phyloP scores from a whole-genome alignment of 2,888 invertebrate species.

The Ichneumon xanthorius region DNA sequence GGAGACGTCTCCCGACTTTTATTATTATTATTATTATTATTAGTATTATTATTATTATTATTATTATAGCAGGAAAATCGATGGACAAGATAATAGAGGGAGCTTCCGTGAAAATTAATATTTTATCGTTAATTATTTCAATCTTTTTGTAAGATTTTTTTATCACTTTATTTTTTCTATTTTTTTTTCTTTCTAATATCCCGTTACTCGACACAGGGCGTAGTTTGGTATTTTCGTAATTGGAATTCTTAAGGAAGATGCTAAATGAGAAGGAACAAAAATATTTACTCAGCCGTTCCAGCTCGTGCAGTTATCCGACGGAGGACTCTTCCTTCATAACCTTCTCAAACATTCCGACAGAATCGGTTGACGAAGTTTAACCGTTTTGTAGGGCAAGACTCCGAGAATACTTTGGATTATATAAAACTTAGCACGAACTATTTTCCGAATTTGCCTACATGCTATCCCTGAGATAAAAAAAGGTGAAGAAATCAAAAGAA shows the following conservation, averaged over 20 bases:
- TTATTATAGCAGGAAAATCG: no score
- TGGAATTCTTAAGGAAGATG: neutral
- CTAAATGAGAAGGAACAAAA: neutral
- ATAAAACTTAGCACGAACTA: neutral
- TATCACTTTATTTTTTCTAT: no score
- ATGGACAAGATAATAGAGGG: no score
- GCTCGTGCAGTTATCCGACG: neutral
- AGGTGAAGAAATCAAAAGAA: neutral
- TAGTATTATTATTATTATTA: no score
- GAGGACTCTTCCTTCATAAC: neutral
- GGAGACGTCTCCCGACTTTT: no score
- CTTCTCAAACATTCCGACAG: neutral
- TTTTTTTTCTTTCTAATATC: no score
- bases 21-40: no score
- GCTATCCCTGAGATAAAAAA: neutral
- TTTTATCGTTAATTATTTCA: no score
- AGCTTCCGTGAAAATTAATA: no score
- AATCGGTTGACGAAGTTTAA: neutral
- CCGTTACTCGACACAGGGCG: no score
- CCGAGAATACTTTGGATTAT: neutral
- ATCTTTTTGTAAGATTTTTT: no score
- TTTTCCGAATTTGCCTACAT: neutral
- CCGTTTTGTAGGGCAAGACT: neutral
- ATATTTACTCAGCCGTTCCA: neutral
- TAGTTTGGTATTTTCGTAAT: no score